Evolutionary conservation across 2,113 vertebrate species (phyloP).

Genomic region (Cinclus cinclus): DNA sequence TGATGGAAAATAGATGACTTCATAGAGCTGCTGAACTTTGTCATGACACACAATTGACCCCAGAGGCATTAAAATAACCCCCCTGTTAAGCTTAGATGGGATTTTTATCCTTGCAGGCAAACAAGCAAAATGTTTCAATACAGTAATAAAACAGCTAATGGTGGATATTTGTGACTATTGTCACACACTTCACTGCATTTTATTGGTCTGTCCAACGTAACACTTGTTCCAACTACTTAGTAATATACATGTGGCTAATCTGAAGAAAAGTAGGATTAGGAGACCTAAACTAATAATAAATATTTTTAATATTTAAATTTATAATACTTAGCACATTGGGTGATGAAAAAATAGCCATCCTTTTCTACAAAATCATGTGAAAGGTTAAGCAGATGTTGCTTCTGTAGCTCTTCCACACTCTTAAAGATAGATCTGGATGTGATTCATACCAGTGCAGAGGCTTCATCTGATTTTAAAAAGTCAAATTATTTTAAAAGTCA

Average conservation of each 20-base stretch:
- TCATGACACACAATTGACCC: background rate
- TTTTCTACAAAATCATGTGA: background rate
- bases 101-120: background rate
- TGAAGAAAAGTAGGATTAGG: background rate
- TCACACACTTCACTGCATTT: background rate
- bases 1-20: background rate
- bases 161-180: background rate
- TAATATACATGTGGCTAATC: background rate
- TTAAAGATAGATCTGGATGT: background rate
- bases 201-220: background rate
- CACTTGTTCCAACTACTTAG: background rate
- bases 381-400: background rate
- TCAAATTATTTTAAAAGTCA: background rate
- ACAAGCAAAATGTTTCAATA: background rate
- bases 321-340: background rate
- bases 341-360: background rate
- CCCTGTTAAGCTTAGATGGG: background rate
- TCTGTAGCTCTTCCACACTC: background rate
- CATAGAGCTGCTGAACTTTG: constrained; percentile 8
- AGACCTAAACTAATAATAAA: background rate
- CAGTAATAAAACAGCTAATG: background rate
- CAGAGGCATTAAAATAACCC: background rate
- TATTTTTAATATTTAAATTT: background rate
- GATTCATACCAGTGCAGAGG: background rate
- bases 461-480: background rate